Conservation (phyloP, 2,888 invertebrate species). For the Anodontia alba region DNA sequence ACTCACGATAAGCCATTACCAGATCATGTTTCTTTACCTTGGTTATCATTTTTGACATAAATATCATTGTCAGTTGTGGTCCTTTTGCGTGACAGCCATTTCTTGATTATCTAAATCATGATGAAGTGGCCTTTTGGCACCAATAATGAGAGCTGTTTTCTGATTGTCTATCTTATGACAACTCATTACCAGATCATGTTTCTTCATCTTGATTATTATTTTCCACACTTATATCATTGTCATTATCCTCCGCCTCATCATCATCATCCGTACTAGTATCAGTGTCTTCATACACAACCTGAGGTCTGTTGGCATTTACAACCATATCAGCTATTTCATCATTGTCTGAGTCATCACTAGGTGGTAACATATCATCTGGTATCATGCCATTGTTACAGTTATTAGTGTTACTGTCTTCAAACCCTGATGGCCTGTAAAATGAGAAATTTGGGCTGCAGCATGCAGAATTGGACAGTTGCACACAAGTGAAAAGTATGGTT, state of each 20-base stretch:
- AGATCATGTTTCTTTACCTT: too few species aligned
- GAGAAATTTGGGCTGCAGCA: too few species aligned
- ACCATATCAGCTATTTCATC: conserved; percentile 68
- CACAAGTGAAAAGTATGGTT: not conserved
- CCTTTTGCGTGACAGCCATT: too few species aligned
- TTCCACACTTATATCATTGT: not conserved
- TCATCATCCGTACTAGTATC: conserved; percentile 62
- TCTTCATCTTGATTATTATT: not conserved
- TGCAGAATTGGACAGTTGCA: not conserved
- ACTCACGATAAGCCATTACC: too few species aligned
- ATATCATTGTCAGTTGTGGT: too few species aligned
- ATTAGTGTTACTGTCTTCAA: conserved; percentile 55
- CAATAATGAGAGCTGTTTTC: too few species aligned
- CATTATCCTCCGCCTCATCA: conserved; percentile 2
- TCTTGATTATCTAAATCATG: too few species aligned
- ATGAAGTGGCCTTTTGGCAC: too few species aligned
- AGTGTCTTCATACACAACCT: conserved; percentile 60
- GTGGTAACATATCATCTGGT: conserved; percentile 81
- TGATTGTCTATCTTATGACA: too few species aligned
- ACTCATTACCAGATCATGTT: not conserved
- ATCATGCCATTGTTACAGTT: conserved; percentile 68
- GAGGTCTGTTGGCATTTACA: conserved; percentile 74
- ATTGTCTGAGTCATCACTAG: conserved; percentile 73
- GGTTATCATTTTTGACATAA: too few species aligned
- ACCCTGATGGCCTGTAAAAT: conserved; percentile 77